Evolutionary conservation across 2,888 invertebrate genomes (phyloP), one percentile per base, ranked within the genome.

Genomic region (Junonia oenone): DNA sequence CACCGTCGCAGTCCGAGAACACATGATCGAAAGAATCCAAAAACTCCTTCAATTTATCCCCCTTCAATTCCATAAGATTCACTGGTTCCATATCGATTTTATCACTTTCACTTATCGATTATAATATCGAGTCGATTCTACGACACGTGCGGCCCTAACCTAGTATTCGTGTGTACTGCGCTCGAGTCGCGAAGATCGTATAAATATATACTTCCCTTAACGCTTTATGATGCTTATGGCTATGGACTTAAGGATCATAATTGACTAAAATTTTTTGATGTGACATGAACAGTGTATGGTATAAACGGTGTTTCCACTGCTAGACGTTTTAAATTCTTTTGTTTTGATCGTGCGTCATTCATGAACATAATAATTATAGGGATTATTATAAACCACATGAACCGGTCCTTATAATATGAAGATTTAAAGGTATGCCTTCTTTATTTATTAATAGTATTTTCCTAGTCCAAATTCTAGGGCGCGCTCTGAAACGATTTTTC

Each of bases 1-100:
- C 75, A 93, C 95, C 95, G 77, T 95, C 95, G 74, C 95, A 95
- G 74, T 95, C 95, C 43, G 94, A 93, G 58, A 95, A 90, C 49
- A 95, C 92, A 64, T 93, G 93, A 71, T 95, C 95, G 64, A 95
- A 92, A 1, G 93, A 92, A 63, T 92, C 83, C 8, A 95, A 61
- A 66, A 93, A 92, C 56, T 75, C 69, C 61, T 85, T 78, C 13
- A 93, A 76, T 43, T 90, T 90, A 40, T 76, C 76, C 49, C 79
- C 72, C 13, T 82, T 69, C 6, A 92, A 68, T 45, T 84, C 82
- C 31, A 77, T 68, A 33, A 93, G 64, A 65, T 90, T 73, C 63
- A 84, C 76, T 27, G 87, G 82, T 11, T 63, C 65, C 64, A 71
- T 71, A 54, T 57, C 51, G 46, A 22, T 37, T 49, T 46, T 55